These are phyloP conservation scores for Drosophila obscura DNA, from an alignment of 1,140 invertebrate species.

Conservation along the genomic window DNA sequence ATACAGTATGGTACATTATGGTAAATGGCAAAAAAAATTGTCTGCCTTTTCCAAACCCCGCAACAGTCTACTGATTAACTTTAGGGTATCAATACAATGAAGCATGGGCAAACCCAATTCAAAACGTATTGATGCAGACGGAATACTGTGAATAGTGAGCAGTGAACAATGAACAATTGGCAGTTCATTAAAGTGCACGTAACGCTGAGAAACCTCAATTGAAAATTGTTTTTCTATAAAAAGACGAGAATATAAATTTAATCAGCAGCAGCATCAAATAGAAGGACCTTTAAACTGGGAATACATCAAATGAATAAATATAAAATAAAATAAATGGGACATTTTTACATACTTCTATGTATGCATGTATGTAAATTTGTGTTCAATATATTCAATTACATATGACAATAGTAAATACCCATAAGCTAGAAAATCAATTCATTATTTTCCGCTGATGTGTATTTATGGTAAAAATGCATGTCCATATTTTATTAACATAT, in stretches of 20 bases:
- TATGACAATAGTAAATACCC: background rate
- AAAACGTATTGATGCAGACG: conserved; percentile 1
- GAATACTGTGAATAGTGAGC: background rate
- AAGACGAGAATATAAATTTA: conserved; percentile 20
- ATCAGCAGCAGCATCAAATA: conserved; percentile 21
- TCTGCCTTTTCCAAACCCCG: too few species aligned
- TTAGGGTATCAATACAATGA: background rate
- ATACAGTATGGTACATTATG: too few species aligned
- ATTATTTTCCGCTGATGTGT: too few species aligned
- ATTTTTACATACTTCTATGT: too few species aligned
- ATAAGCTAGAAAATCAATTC: background rate
- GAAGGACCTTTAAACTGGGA: background rate
- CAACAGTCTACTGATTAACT: too few species aligned
- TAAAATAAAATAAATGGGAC: too few species aligned
- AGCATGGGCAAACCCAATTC: conserved; percentile 20
- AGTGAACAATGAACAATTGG: conserved; percentile 49
- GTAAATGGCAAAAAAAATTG: too few species aligned
- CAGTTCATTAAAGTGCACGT: conserved; percentile 50
- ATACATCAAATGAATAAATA: too few species aligned
- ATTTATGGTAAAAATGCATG: too few species aligned
- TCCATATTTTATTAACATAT: background rate
- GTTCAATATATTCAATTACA: too few species aligned
- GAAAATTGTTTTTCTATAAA: conserved; percentile 5
- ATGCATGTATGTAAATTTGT: too few species aligned
- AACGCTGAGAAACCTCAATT: conserved; percentile 37